Evolutionary conservation across 2,113 vertebrate genomes (phyloP).

Genomic region (Peucedramus taeniatus): DNA sequence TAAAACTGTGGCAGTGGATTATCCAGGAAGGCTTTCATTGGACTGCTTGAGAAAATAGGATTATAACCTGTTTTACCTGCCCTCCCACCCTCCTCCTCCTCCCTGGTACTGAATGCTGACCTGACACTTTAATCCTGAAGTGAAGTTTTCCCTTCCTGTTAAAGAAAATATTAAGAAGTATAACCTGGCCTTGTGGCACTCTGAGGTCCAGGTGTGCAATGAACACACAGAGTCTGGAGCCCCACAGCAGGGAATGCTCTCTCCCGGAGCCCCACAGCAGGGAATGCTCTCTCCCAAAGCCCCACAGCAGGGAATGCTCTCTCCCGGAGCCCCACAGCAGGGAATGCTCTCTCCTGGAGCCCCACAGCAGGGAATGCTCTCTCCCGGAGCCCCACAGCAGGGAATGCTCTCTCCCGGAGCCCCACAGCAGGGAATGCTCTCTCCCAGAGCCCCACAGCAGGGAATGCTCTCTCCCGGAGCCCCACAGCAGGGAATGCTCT

Average conservation of each 20-base stretch:
- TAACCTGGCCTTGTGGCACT: neutral
- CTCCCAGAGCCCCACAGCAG: neutral
- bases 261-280: neutral
- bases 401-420: neutral
- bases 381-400: neutral
- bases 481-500: neutral
- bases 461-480: neutral
- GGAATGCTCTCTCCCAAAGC: neutral
- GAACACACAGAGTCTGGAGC: rapidly evolving
- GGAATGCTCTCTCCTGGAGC: neutral
- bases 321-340: neutral
- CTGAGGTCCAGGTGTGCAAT: rapidly evolving
- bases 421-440: neutral
- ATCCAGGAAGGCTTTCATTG: neutral
- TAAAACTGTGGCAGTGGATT: neutral
- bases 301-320: neutral
- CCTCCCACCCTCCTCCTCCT: no score
- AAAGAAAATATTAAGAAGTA: neutral
- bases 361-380: neutral
- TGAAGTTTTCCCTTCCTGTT: neutral
- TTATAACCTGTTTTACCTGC: neutral
- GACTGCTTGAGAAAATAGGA: neutral
- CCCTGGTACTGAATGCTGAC: neutral
- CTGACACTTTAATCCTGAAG: neutral
- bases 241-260: no score